Evolutionary conservation across 2,888 invertebrate genomes (phyloP), one percentile per base, ranked within the genome.

Genomic region (Chrysopilus asiliformis): DNA sequence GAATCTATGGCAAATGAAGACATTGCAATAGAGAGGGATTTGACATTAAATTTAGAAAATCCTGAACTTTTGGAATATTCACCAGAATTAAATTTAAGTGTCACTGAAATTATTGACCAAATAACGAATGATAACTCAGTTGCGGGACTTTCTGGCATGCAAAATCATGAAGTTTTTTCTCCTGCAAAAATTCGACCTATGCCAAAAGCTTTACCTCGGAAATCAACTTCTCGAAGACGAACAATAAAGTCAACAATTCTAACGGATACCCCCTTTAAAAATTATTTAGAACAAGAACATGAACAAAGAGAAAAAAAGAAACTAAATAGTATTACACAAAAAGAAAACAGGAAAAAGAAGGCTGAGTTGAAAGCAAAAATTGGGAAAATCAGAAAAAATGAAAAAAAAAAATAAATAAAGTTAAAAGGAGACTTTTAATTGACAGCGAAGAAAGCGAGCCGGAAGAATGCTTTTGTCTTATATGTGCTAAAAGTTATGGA

Each of bases 281-380:
- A 20, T 14, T 20, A 13, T 8, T 14, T 22, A 8, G 5, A 7
- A 15, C 7, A 32, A 25, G 7, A 15, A 14, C 20, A 17, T 18
- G 31, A 16, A 31, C 19, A 17, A 10, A 31, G 13, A 31, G 18
- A 31, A n/a, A 31, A 13, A 16, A 18, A 20, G 18, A 18, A 31
- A 31, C 7, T 19, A 31, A 31, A 18, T 31, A 7, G 17, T 31
- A 31, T 14, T 17, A 20, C 17, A 17, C n/a, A 10, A 31, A 31
- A 18, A 31, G n/a, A 17, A 30, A 30, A 30, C 9, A 14, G n/a
- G 15, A 17, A 18, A 17, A 5, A 18, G 20, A 18, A 12, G 18
- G n/a, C n/a, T n/a, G n/a, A n/a, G n/a, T n/a, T n/a, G n/a, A n/a
- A n/a, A n/a, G n/a, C n/a, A n/a, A n/a, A n/a, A n/a, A n/a, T n/a